Evolutionary conservation across 2,797 vertebrate species (phyloP).

Genomic region (Gymnoscopelus microlampas): DNA sequence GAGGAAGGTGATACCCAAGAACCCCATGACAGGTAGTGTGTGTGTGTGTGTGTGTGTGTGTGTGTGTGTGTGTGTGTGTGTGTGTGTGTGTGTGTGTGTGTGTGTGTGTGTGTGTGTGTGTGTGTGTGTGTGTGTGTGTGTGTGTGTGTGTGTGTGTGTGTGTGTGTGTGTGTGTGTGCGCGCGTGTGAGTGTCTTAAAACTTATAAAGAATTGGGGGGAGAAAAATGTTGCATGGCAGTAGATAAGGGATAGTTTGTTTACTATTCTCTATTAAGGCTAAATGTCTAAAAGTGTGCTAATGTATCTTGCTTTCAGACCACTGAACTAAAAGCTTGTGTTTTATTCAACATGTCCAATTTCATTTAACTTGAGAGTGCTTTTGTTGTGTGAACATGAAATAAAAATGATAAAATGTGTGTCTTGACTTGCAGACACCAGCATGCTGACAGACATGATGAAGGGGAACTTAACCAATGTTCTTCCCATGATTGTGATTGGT

Average conservation of each 20-base stretch:
- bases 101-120: neutral
- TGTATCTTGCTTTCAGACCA: no score
- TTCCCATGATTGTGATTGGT: constrained; percentile 89
- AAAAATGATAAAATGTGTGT: constrained; percentile 2
- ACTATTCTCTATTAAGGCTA: no score
- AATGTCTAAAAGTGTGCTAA: no score
- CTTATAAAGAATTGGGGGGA: no score
- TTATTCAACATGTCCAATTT: no score
- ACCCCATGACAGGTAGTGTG: constrained; percentile 84
- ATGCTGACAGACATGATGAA: constrained; percentile 92
- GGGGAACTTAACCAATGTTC: constrained; percentile 87
- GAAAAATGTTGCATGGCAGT: no score
- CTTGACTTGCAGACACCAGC: constrained; percentile 76
- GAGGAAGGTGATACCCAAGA: constrained; percentile 85
- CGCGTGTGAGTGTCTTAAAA: no score
- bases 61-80: neutral
- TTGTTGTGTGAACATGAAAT: no score
- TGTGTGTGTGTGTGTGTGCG: neutral
- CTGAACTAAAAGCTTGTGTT: no score
- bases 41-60: neutral
- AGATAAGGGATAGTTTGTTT: no score
- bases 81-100: neutral
- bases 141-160: neutral
- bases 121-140: neutral
- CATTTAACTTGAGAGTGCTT: no score